Base-by-base conservation (phyloP, 2,113 vertebrate species). In the Brachyhypopomus gauderio region DNA sequence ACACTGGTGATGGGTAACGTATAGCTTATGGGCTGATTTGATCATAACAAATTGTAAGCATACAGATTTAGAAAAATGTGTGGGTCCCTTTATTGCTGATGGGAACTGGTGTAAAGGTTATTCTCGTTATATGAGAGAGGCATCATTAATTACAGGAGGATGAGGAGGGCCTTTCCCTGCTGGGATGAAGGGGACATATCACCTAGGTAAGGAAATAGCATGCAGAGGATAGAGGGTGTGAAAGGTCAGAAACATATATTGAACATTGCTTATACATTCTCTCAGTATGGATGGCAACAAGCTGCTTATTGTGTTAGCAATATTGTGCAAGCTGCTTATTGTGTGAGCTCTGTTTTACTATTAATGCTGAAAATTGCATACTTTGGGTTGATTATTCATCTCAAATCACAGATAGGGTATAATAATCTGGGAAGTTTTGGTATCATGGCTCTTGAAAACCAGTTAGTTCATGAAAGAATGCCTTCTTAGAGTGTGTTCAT, bases 151-250 rank as follows among this genome's bases (percentile, higher is more conserved):
- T 69, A 69, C 36, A 20, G 34, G 30, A 38, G 34, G 64, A 69
- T 69, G 64, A 38, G 17, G 64, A 67, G 64, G 64, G 64, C n/a
- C 30, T 69, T 69, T 69, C 34, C 64, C 64, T 69, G 64, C 64
- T 69, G 64, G 19, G 64, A 69, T 69, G 64, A 69, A 38, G 64
- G 64, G 17, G 64, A 69, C 30, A 38, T 69, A 69, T 69, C 27
- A 38, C 36, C 19, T 69, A 36, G 34, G 64, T 69, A 19, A 66
- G 63, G 19, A 66, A 69, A 17, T 9, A 69, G 30, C 64, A 69
- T 69, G 64, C 30, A 69, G 64, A 38, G 19, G 30, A 69, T 69
- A 36, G 8, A 69, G 30, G 9, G 30, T 38, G 64, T 38, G 14
- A 69, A 69, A 69, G 64, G 64, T 69, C 34, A 69, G 34, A 14